phyloP scores from a whole-genome alignment of 2,797 vertebrate genomes.

The Tapirus indicus region DNA sequence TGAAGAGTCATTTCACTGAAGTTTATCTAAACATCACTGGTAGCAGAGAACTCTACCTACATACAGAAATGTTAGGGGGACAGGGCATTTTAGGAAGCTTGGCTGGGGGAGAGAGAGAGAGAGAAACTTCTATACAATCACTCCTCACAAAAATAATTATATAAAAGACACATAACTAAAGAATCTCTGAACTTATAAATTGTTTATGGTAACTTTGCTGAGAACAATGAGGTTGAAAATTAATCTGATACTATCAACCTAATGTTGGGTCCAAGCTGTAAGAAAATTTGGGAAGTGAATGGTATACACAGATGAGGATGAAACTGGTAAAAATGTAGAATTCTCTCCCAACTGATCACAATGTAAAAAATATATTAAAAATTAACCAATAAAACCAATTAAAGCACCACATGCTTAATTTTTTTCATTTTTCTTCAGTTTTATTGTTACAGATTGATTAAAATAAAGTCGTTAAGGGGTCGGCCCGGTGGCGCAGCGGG shows the following conservation, averaged over 20 bases:
- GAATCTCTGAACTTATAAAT: background rate
- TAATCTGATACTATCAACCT: background rate
- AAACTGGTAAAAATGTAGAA: conserved; percentile 20
- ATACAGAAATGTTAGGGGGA: background rate
- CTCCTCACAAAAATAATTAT: background rate
- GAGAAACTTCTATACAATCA: background rate
- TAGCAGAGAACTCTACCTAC: conserved; percentile 38
- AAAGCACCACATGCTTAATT: background rate
- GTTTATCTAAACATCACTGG: background rate
- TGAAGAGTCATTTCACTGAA: conserved; percentile 88
- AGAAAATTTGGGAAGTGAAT: background rate
- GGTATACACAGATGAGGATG: background rate
- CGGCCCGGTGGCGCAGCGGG: no score
- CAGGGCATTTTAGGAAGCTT: background rate
- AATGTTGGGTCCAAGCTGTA: background rate
- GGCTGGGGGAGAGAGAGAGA: background rate
- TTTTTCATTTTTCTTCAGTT: background rate
- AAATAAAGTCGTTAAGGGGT: background rate
- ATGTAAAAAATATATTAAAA: background rate
- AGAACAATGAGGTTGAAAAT: conserved; percentile 17
- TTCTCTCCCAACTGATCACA: background rate
- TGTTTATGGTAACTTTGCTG: background rate
- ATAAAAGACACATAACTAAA: conserved; percentile 21
- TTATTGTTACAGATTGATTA: conserved; percentile 26
- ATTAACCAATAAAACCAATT: conserved; percentile 27